A percentile compares a stretch with the other conserved stretches of the same genome.
phyloP scores from a whole-genome alignment of 2,888 invertebrate genomes.

The Rhabditoides inermis region DNA sequence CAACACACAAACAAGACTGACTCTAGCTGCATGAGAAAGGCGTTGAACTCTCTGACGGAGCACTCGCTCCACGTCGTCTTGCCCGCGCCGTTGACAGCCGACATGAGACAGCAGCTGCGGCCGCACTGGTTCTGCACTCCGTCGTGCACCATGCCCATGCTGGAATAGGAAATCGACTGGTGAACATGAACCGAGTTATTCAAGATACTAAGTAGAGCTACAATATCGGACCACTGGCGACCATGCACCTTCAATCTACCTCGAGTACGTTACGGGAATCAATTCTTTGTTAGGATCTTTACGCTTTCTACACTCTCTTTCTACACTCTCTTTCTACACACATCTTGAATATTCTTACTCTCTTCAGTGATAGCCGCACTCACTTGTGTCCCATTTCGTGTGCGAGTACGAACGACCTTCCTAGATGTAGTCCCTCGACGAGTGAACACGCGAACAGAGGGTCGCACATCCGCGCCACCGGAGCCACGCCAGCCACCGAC shows the following conservation, averaged over 20 bases:
- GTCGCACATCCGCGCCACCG: slow-evolving; percentile 52
- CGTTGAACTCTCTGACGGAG: slow-evolving; percentile 49
- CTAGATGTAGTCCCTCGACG: slow-evolving; percentile 51
- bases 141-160: slow-evolving; percentile 53
- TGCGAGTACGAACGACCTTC: slow-evolving; percentile 50
- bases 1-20: slow-evolving; percentile 13
- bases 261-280: too few relatives aligned
- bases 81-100: slow-evolving; percentile 52
- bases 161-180: slow-evolving; percentile 22
- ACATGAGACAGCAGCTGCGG: slow-evolving; percentile 50
- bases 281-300: too few relatives aligned
- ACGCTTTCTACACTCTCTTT: too few relatives aligned
- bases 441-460: slow-evolving; percentile 49
- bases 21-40: slow-evolving; percentile 49
- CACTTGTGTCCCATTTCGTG: slow-evolving; percentile 54
- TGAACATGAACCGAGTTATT: too few relatives aligned
- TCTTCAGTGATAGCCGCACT: slow-evolving; percentile 7
- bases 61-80: slow-evolving; percentile 52
- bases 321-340: too few relatives aligned
- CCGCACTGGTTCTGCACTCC: slow-evolving; percentile 52
- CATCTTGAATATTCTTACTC: not conserved
- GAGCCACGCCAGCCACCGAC: slow-evolving; percentile 52
- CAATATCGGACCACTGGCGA: too few relatives aligned
- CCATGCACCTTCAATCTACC: too few relatives aligned
- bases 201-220: too few relatives aligned